phyloP scores from a whole-genome alignment of 37 sponge, comb jelly and placozoan species.

The Hormiphora californensis region DNA sequence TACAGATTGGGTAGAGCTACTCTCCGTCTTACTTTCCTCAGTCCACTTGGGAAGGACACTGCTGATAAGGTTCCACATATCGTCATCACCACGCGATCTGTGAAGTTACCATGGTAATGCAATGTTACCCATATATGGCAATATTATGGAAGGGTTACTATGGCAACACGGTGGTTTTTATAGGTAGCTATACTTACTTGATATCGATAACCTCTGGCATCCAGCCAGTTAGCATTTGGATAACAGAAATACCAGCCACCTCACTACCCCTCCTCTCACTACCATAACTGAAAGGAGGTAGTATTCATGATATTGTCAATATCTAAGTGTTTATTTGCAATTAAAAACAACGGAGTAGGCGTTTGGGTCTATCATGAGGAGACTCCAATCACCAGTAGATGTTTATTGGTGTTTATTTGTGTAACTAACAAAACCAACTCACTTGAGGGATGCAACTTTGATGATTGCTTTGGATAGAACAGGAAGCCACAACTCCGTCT shows the following conservation, averaged over 20 bases:
- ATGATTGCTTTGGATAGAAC: conserved; percentile 86
- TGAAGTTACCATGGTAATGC: not conserved
- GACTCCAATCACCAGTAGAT: too few relatives aligned
- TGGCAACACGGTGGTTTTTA: not conserved
- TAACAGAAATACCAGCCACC: conserved; percentile 67
- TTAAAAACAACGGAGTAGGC: not conserved
- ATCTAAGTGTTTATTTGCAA: not conserved
- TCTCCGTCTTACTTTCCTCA: too few relatives aligned
- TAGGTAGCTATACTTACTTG: not conserved
- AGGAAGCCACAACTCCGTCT: conserved; percentile 78
- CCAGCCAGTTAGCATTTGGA: conserved; percentile 90
- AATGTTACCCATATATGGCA: too few relatives aligned
- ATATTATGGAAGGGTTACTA: not conserved
- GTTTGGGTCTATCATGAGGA: too few relatives aligned
- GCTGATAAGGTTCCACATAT: conserved; percentile 40
- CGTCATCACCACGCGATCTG: conserved; percentile 5
- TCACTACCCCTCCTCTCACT: conserved; percentile 55
- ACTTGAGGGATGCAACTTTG: conserved; percentile 81
- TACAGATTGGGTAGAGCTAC: conserved; percentile 27
- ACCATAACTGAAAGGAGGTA: conserved; percentile 2
- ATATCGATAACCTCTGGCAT: conserved; percentile 55
- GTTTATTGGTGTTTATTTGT: too few relatives aligned
- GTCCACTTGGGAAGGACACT: conserved; percentile 25
- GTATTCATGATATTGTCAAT: not conserved
- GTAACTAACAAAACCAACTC: conserved; percentile 56